These are phyloP conservation scores for Helicoverpa armigera DNA, from an alignment of 1,140 invertebrate genomes.

Conservation along the genomic window DNA sequence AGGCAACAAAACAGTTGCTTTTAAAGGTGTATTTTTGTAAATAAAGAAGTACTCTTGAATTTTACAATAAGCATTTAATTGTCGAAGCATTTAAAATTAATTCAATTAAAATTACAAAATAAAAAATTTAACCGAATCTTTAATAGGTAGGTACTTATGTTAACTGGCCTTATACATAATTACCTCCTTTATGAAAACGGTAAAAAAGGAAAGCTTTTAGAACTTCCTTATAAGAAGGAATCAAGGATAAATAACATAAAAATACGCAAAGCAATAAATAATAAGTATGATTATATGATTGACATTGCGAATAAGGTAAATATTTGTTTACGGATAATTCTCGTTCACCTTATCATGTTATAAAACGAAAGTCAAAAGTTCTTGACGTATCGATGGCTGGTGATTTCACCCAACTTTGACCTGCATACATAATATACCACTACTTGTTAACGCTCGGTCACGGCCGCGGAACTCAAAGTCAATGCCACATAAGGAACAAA, in stretches of 20 bases:
- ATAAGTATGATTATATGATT: neutral
- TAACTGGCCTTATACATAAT: neutral
- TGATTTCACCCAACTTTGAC: constrained; percentile 31
- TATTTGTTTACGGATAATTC: neutral
- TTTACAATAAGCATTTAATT: no score
- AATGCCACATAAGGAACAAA: constrained; percentile 22
- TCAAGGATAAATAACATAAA: neutral
- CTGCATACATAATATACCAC: neutral
- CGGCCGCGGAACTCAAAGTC: constrained; percentile 11
- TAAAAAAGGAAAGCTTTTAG: neutral
- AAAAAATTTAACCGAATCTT: no score
- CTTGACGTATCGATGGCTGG: neutral
- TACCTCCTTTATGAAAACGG: neutral
- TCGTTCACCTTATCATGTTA: constrained; percentile 16
- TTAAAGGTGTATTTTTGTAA: no score
- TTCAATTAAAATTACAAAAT: no score
- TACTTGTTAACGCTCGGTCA: constrained; percentile 17
- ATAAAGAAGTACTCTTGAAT: no score
- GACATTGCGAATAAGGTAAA: neutral
- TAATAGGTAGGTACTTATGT: no score
- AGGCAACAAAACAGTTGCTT: no score
- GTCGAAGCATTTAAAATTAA: no score
- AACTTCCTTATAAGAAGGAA: neutral
- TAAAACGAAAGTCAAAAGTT: constrained; percentile 15
- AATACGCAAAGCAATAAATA: constrained; percentile 12